These are phyloP conservation scores for Tachycineta bicolor DNA, from an alignment of 2,113 vertebrate genomes.

Conservation along the genomic window DNA sequence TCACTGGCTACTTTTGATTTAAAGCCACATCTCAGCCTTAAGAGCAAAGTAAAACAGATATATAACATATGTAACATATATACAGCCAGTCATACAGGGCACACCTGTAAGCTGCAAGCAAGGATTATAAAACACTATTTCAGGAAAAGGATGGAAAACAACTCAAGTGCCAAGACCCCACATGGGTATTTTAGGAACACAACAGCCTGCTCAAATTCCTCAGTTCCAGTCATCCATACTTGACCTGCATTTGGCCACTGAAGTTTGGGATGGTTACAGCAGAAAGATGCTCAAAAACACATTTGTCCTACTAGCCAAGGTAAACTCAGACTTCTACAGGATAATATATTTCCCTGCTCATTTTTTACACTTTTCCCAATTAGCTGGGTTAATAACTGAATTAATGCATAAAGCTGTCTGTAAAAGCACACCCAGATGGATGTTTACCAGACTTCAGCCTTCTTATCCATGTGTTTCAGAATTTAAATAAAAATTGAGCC, in stretches of 20 bases:
- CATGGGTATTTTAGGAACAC: background rate
- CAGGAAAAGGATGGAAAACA: background rate
- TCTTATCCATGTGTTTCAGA: background rate
- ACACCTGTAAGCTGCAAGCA: background rate
- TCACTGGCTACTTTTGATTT: background rate
- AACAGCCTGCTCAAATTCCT: background rate
- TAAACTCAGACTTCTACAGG: background rate
- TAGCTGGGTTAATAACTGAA: background rate
- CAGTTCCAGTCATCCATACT: background rate
- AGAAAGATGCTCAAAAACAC: background rate
- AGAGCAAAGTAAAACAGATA: background rate
- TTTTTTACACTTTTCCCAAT: background rate
- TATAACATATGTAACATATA: too few species aligned
- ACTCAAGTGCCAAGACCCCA: background rate
- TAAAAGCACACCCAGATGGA: background rate
- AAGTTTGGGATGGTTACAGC: background rate
- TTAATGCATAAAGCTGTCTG: background rate
- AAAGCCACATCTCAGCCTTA: background rate
- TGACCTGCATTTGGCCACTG: background rate
- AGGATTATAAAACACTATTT: background rate
- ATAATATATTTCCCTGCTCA: background rate
- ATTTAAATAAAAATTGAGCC: constrained; percentile 5
- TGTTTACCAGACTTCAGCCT: background rate
- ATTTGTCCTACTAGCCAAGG: background rate
- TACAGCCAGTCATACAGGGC: background rate